Base-by-base conservation (phyloP, 2,797 vertebrate genomes). In the Pseudochirops cupreus region DNA sequence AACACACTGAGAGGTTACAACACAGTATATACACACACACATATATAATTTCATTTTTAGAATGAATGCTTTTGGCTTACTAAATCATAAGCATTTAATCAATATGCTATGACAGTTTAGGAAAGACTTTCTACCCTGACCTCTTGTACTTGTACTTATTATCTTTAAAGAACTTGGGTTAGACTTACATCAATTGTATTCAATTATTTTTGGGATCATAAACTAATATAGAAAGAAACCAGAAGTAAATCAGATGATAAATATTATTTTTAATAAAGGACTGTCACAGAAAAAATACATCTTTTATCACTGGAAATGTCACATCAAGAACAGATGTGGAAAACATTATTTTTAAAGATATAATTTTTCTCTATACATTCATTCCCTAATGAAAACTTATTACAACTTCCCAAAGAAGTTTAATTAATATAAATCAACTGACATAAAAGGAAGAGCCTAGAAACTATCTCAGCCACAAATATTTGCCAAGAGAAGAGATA, bases 161-260 rank as follows among this genome's bases (percentile, higher is more conserved):
- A 46, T 82, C 21, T 46, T 46, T 24, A 82, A 46, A 46, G n/a
- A 82, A 24, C 39, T 10, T 26, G 74, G 0, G 7, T 46, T 24
- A 82, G 54, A 89, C n/a, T 62, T 53, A 90, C 28, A 58, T n/a
- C 53, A 67, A 56, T 96, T 90, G 93, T 94, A 58, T 29, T 92
- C 21, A 10, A 4, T 91, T 39, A 87, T 16, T 54, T 14, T 28
- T 93, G 90, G 56, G 12, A 54, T 82, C 46, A 82, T 46, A 82
- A 82, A 46, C 18, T 39, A 82, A 46, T 24, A 82, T 5, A 67
- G 31, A 24, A 82, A 26, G 29, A 82, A 11, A 2, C 74, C 18
- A 82, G 18, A 26, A 82, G 9, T 24, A 82, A 82, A 24, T 46
- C n/a, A 82, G 6, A 26, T 82, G 21, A 82, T 82, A 82, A 46